Base-by-base conservation (phyloP, 2,797 vertebrate species). In the Phoeniculus purpureus region DNA sequence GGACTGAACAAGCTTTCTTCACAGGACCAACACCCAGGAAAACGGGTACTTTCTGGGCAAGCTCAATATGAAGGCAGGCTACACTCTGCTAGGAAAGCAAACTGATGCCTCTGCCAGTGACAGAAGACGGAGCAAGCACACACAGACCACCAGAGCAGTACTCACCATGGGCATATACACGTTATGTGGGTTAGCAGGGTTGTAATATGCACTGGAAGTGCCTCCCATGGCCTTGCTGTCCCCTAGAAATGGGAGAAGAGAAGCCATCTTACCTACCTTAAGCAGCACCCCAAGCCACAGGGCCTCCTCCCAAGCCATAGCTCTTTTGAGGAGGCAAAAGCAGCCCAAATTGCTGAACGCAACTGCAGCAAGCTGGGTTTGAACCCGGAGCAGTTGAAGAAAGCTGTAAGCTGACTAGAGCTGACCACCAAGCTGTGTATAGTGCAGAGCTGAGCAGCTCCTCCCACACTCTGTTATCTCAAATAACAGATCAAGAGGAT, bases 151-250 rank as follows among this genome's bases (percentile, higher is more conserved):
- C 37, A 31, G 55, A 3, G 1, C 12, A 4, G 66, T 31, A 85
- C 97, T 98, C 92, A 99, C 99, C 98, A 97, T 97, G 89, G 98
- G 98, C 98, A 99, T 98, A 96, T 99, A 99, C 96, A 99, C 98
- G 3, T 97, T 98, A 98, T 99, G 98, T 50, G 98, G 98, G 85
- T 98, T 98, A 92, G 95, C 98, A 85, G 98, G 98, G 86, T 99
- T 98, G 95, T 98, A 99, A 95, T 98, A 99, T 0, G 98, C 98
- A 26, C 97, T 99, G 89, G 98, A 98, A 81, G 98, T 97, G 4
- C 98, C 98, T 97, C 98, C 98, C 34, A 98, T 97, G 55, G 98
- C 98, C 96, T 98, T 99, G 70, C 97, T 92, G 90, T 97, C 97
- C 91, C 97, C 98, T 97, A 71, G 32, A 75, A 85, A 68, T 60